Evolutionary conservation across 2,797 vertebrate species (phyloP).

Genomic region (Lepus oiostolus): DNA sequence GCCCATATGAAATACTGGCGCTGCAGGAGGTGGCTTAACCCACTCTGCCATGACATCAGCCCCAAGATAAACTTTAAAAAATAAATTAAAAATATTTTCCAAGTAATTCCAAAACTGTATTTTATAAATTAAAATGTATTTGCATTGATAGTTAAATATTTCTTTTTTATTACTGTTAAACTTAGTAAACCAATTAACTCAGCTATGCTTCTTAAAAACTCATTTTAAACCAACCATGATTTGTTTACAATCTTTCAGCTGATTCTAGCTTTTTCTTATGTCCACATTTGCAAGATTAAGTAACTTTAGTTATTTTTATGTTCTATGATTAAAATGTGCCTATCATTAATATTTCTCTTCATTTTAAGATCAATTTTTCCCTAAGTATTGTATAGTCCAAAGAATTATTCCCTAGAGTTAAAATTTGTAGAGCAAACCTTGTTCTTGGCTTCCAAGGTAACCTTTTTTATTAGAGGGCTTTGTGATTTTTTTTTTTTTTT

Average conservation of each 20-base stretch:
- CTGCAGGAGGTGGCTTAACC: no score
- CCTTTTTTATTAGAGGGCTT: neutral
- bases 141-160: neutral
- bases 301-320: neutral
- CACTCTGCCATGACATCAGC: no score
- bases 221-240: neutral
- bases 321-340: neutral
- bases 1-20: no score
- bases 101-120: constrained; percentile 10
- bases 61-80: neutral
- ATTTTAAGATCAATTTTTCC: neutral
- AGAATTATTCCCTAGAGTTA: neutral
- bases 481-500: neutral
- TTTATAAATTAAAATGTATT: neutral
- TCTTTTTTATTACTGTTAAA: neutral
- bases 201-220: constrained; percentile 8
- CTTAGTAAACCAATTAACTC: neutral
- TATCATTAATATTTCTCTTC: neutral
- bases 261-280: neutral
- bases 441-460: neutral
- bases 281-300: neutral
- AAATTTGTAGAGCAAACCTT: neutral
- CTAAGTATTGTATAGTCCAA: neutral
- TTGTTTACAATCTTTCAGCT: neutral
- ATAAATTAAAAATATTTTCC: neutral